These are phyloP conservation scores for Psococerastis gibbosa DNA, from an alignment of 2,888 invertebrate genomes.

Conservation along the genomic window DNA sequence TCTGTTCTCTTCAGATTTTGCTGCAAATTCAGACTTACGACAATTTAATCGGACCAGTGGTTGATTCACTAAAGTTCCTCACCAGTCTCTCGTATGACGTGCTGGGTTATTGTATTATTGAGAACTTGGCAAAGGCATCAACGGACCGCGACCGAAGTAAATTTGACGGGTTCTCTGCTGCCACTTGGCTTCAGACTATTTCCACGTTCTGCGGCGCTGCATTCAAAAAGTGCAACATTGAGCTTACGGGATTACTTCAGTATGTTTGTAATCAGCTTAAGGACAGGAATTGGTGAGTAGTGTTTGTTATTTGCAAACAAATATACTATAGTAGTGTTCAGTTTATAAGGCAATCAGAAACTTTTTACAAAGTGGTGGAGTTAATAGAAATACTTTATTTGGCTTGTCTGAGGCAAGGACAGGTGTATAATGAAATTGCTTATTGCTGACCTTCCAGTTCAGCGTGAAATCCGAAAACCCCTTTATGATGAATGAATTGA, in stretches of 20 bases:
- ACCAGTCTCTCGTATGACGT: constrained; percentile 92
- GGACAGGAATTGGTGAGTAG: constrained; percentile 68
- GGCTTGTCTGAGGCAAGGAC: too few species aligned
- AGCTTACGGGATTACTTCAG: constrained; percentile 84
- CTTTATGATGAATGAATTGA: too few species aligned
- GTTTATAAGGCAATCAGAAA: too few species aligned
- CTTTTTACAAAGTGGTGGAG: too few species aligned
- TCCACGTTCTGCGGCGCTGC: constrained; percentile 91
- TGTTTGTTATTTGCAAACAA: constrained; percentile 11
- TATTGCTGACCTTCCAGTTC: too few species aligned
- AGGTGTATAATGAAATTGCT: too few species aligned
- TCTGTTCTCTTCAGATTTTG: constrained; percentile 21
- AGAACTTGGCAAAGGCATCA: constrained; percentile 59
- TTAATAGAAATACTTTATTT: too few species aligned
- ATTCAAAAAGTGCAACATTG: constrained; percentile 93
- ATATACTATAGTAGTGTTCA: too few species aligned
- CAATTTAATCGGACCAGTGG: constrained; percentile 86
- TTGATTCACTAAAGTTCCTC: constrained; percentile 91
- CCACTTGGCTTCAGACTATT: constrained; percentile 84
- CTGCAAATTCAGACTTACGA: constrained; percentile 82
- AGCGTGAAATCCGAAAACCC: too few species aligned
- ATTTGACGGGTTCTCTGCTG: constrained; percentile 78
- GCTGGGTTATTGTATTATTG: constrained; percentile 85
- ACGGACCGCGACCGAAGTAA: constrained; percentile 48
- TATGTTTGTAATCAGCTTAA: constrained; percentile 95